Conservation (phyloP, 2,797 vertebrate species). For the Pterois miles region DNA sequence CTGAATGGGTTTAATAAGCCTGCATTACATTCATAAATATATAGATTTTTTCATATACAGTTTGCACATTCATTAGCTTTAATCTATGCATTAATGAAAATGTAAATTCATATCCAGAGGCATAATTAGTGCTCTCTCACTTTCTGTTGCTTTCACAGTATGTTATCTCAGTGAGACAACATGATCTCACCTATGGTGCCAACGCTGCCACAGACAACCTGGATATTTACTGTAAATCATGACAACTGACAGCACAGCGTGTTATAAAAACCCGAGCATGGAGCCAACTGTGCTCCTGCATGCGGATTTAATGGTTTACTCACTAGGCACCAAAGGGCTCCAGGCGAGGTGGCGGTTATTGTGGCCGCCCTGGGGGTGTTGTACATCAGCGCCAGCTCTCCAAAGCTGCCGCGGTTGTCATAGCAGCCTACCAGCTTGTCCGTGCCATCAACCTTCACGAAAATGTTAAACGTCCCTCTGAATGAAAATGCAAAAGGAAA, state of each 20-base stretch:
- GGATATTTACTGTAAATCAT: constrained; percentile 43
- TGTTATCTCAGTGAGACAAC: constrained; percentile 3
- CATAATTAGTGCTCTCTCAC: background rate
- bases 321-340: constrained; percentile 98
- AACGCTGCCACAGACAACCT: constrained; percentile 17
- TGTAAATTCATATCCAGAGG: background rate
- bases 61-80: background rate
- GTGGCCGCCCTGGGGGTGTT: constrained; percentile 98
- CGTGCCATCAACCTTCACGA: constrained; percentile 89
- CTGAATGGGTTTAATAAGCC: background rate
- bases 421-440: constrained; percentile 93
- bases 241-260: constrained; percentile 39
- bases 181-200: constrained; percentile 2
- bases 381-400: constrained; percentile 99
- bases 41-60: background rate
- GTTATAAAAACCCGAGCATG: constrained; percentile 30
- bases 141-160: background rate
- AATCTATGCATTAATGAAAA: background rate
- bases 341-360: constrained; percentile 94
- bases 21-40: background rate
- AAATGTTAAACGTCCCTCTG: constrained; percentile 96
- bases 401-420: constrained; percentile 97
- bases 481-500: constrained; percentile 11
- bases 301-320: constrained; percentile 76
- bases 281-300: constrained; percentile 51